Base-by-base conservation (phyloP, 2,113 vertebrate species). In the Danionella cerebrum region DNA sequence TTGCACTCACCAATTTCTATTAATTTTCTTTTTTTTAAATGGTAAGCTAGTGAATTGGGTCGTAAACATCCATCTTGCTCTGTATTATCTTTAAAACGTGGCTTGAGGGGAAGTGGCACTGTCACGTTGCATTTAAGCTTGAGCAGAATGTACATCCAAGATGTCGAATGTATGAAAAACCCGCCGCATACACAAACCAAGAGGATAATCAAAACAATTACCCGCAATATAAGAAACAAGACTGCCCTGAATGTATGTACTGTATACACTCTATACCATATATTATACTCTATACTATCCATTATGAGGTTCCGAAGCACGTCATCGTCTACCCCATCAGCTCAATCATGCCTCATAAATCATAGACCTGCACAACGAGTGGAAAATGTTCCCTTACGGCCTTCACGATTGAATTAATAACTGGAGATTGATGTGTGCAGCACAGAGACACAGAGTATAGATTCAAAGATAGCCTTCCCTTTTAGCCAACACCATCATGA, bases 71-170 rank as follows among this genome's bases (percentile, higher is more conserved):
- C n/a, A 27, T 44, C 25, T 16, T n/a, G n/a, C n/a, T n/a, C n/a
- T n/a, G 22, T 25, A 39, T n/a, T 59, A 9, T 44, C 57, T 44
- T 27, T 33, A 35, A 35, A 24, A 35, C 1, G 19, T 16, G 19
- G 6, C 59, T 36, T 31, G n/a, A 58, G 41, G 19, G 13, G 35
- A 41, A 58, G 54, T 41, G n/a, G 9, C 25, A 38, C 11, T 6
- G 21, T 38, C 25, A 7, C 21, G 9, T 13, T 39, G 47, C 22
- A 19, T 41, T 25, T 31, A 21, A 19, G 10, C 65, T 45, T 35
- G 38, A 58, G 65, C 73, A 77, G 83, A 83, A 84, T 82, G 80
- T 82, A 77, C 74, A 68, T 67, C 54, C 35, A 75, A n/a, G 68
- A 60, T 75, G 64, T 65, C 58, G 73, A 79, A 75, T 62, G 51